These are phyloP conservation scores for Myrmecophaga tridactyla DNA, from an alignment of 2,113 vertebrate genomes.

Conservation along the genomic window DNA sequence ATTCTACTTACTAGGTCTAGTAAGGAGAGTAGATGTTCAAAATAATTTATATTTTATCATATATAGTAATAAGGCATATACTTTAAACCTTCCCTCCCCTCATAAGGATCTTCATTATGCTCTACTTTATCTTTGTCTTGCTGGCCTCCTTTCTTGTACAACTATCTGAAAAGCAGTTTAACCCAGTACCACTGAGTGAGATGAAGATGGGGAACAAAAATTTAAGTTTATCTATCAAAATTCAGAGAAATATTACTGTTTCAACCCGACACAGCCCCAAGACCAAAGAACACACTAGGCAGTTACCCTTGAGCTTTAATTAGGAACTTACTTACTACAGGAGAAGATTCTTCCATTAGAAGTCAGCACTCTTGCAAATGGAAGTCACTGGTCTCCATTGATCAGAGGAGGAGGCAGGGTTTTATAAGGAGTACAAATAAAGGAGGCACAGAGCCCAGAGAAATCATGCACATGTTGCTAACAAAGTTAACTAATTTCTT, in stretches of 20 bases:
- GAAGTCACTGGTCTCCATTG: too few relatives aligned
- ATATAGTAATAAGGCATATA: not conserved
- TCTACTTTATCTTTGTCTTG: not conserved
- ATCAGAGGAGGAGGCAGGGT: too few relatives aligned
- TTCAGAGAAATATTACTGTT: not conserved
- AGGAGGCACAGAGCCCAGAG: too few relatives aligned
- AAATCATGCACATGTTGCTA: too few relatives aligned
- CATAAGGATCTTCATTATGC: not conserved
- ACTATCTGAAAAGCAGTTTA: not conserved
- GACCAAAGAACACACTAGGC: too few relatives aligned
- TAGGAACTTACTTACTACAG: too few relatives aligned
- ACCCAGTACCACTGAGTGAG: not conserved
- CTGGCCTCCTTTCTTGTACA: not conserved
- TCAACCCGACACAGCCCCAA: too few relatives aligned
- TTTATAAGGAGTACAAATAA: too few relatives aligned
- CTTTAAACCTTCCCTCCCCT: not conserved
- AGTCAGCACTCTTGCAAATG: too few relatives aligned
- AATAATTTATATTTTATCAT: not conserved
- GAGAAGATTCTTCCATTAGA: too few relatives aligned
- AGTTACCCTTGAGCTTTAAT: too few relatives aligned
- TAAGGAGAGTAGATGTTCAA: not conserved
- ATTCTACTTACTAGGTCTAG: slow-evolving; percentile 21
- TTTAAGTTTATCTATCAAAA: not conserved
- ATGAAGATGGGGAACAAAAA: not conserved
- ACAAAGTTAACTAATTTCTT: too few relatives aligned